These are phyloP conservation scores for Australoheros facetus DNA, from an alignment of 2,797 vertebrate species.

Conservation along the genomic window DNA sequence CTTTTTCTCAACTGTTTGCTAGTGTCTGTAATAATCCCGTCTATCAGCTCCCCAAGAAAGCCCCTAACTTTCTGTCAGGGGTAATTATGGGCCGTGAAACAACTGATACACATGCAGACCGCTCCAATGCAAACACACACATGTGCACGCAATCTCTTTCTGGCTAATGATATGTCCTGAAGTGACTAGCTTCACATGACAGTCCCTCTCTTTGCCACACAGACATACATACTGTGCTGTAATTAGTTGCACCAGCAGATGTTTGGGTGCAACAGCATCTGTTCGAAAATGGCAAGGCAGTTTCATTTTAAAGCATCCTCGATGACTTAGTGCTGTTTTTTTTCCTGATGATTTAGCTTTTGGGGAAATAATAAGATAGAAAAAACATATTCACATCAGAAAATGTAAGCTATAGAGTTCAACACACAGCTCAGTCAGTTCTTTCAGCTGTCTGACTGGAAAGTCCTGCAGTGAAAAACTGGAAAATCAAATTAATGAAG, in stretches of 20 bases:
- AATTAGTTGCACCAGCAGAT: conserved; percentile 65
- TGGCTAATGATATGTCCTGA: conserved; percentile 67
- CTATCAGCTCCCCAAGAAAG: conserved; percentile 29
- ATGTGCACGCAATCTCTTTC: conserved; percentile 38
- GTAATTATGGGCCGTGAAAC: conserved; percentile 59
- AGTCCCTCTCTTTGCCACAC: conserved; percentile 27
- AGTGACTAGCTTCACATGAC: conserved; percentile 29
- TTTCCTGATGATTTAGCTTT: neutral
- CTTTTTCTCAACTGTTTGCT: conserved; percentile 23
- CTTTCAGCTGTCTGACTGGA: neutral
- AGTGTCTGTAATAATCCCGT: conserved; percentile 50
- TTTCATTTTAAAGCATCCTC: conserved; percentile 12
- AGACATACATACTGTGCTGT: conserved; percentile 37
- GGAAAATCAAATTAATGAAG: neutral
- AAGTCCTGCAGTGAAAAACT: neutral
- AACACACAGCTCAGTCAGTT: neutral
- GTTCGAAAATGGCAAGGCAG: conserved; percentile 17
- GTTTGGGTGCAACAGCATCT: conserved; percentile 51
- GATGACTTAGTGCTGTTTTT: neutral
- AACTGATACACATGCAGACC: conserved; percentile 29
- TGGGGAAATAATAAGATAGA: accelerated
- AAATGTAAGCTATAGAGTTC: neutral
- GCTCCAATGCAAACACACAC: conserved; percentile 43
- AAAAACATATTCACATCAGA: neutral
- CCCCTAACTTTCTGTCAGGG: conserved; percentile 21